Conservation (phyloP, 1,140 invertebrate genomes). For the Calephelis nemesis region DNA sequence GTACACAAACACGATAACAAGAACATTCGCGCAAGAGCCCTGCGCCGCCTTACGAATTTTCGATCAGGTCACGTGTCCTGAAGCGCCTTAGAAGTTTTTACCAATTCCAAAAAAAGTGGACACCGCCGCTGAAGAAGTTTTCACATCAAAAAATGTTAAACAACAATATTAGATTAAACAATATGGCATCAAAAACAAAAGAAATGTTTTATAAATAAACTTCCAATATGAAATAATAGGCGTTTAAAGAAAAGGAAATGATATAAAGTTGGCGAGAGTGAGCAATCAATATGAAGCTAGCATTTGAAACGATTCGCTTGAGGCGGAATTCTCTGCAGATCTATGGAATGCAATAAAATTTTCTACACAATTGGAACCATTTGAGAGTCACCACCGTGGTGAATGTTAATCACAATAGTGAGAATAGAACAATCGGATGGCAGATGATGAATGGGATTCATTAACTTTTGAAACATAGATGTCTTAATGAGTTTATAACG, state of each 20-base stretch:
- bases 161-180: no score
- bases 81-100: no score
- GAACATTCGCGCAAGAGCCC: no score
- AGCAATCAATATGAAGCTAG: slow-evolving; percentile 19
- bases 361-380: slow-evolving; percentile 74
- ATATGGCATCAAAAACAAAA: no score
- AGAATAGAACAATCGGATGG: slow-evolving; percentile 65
- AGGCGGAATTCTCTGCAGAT: slow-evolving; percentile 52
- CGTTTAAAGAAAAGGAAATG: slow-evolving; percentile 4
- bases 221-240: neutral
- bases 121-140: no score
- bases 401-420: slow-evolving; percentile 69
- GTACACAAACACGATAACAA: no score
- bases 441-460: slow-evolving; percentile 34
- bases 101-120: no score
- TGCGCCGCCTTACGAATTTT: no score
- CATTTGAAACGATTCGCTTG: slow-evolving; percentile 34
- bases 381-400: slow-evolving; percentile 54
- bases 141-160: no score
- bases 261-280: slow-evolving; percentile 8
- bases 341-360: slow-evolving; percentile 72
- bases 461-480: slow-evolving; percentile 6
- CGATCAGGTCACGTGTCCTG: no score
- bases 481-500: no score
- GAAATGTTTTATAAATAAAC: neutral